Conservation (phyloP, 1,140 invertebrate species). For the Drosophila sechellia region DNA sequence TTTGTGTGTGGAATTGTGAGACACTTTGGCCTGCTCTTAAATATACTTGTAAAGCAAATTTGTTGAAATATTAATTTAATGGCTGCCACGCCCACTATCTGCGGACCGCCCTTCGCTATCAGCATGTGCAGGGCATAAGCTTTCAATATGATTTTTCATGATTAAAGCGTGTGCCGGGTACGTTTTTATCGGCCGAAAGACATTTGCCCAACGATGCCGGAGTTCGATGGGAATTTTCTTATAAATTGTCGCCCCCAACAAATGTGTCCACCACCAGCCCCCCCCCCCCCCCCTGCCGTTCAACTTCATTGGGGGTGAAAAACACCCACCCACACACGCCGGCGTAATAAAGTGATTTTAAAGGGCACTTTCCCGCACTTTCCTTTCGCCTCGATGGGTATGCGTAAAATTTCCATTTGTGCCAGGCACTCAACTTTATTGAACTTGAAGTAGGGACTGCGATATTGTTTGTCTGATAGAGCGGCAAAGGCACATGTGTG, state of each 20-base stretch:
- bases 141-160: constrained; percentile 77
- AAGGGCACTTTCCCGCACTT: constrained; percentile 67
- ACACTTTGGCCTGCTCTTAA: constrained; percentile 29
- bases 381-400: constrained; percentile 51
- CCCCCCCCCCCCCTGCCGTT: no score
- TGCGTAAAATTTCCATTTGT: constrained; percentile 80
- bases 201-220: constrained; percentile 31
- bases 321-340: constrained; percentile 52
- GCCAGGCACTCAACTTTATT: constrained; percentile 79
- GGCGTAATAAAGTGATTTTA: constrained; percentile 84
- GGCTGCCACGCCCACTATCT: constrained; percentile 38
- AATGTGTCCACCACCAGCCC: constrained; percentile 59
- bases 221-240: constrained; percentile 75
- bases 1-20: constrained; percentile 53
- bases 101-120: constrained; percentile 3
- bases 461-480: constrained; percentile 53
- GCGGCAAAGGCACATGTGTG: constrained; percentile 16
- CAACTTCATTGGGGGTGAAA: not conserved
- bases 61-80: constrained; percentile 79
- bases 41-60: constrained; percentile 64
- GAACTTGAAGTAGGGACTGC: constrained; percentile 66
- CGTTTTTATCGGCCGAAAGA: constrained; percentile 71
- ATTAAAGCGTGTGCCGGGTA: constrained; percentile 73
- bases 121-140: constrained; percentile 20
- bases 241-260: constrained; percentile 77